These are phyloP conservation scores for Papilio machaon DNA, from an alignment of 1,140 invertebrate species.

Conservation along the genomic window DNA sequence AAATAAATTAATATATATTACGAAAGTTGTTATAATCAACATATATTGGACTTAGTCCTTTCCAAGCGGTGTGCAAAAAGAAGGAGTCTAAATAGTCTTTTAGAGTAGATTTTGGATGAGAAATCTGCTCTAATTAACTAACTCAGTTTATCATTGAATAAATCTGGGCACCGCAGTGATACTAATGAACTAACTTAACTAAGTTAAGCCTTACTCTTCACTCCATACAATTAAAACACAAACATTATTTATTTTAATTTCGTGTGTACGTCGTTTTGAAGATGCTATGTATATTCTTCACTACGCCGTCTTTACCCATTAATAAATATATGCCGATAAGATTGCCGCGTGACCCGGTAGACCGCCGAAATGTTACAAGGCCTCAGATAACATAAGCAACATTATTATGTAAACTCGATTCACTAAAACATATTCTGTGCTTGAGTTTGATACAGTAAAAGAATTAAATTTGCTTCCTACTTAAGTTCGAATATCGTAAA, in stretches of 20 bases:
- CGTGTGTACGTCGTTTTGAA: constrained; percentile 12
- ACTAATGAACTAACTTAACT: too few relatives aligned
- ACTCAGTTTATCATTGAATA: too few relatives aligned
- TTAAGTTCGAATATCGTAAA: neutral
- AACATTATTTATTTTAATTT: neutral
- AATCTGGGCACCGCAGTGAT: too few relatives aligned
- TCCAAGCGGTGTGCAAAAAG: too few relatives aligned
- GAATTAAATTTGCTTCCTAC: neutral
- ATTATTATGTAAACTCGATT: constrained; percentile 50
- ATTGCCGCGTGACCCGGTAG: constrained; percentile 57
- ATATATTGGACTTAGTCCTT: too few relatives aligned
- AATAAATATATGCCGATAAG: constrained; percentile 45
- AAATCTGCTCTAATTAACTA: too few relatives aligned
- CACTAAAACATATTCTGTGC: neutral
- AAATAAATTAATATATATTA: neutral
- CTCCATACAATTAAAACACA: too few relatives aligned
- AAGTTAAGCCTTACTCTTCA: too few relatives aligned
- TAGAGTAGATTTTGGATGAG: too few relatives aligned
- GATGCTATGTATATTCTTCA: constrained; percentile 33
- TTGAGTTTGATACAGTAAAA: neutral
- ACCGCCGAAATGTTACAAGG: constrained; percentile 59
- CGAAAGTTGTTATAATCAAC: too few relatives aligned
- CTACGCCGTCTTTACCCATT: constrained; percentile 21
- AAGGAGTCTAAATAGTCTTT: too few relatives aligned
- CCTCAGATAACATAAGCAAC: constrained; percentile 52